A percentile compares a stretch with the other conserved stretches of the same genome.
phyloP scores from a whole-genome alignment of 1,140 invertebrate genomes.

The Trinorchestia longiramus region DNA sequence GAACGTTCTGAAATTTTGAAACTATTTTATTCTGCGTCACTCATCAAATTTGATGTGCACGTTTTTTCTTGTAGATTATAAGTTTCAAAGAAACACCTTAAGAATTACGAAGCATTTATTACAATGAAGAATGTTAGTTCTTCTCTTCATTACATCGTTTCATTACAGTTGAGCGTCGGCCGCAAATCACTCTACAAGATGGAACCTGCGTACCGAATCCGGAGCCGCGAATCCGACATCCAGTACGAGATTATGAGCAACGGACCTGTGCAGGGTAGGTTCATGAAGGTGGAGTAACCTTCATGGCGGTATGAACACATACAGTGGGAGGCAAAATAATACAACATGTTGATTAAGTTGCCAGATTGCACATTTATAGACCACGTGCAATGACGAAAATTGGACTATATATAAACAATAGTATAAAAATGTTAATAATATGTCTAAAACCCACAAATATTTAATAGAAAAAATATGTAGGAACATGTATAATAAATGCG shows the following conservation, averaged over 20 bases:
- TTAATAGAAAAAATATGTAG: too few relatives aligned
- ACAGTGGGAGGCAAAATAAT: too few relatives aligned
- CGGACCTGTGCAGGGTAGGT: conserved; percentile 92
- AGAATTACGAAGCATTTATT: too few relatives aligned
- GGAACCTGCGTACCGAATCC: conserved; percentile 81
- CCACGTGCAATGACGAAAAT: too few relatives aligned
- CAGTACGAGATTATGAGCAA: conserved; percentile 91
- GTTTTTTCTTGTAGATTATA: background rate
- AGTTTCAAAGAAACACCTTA: background rate
- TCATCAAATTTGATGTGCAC: background rate
- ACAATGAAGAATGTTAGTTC: background rate
- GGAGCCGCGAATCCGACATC: conserved; percentile 79
- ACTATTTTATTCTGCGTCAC: background rate
- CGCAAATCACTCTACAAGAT: conserved; percentile 77
- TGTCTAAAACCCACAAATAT: too few relatives aligned
- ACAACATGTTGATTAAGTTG: too few relatives aligned
- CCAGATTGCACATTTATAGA: too few relatives aligned
- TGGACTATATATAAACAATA: too few relatives aligned
- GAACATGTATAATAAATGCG: too few relatives aligned
- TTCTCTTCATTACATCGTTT: background rate
- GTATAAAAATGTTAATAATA: too few relatives aligned
- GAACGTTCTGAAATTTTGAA: background rate
- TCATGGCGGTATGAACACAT: background rate
- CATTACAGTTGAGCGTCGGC: conserved; percentile 46
- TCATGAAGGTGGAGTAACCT: background rate